Base-by-base conservation (phyloP, 2,797 vertebrate species). In the Parauchenoglanis punctatus region DNA sequence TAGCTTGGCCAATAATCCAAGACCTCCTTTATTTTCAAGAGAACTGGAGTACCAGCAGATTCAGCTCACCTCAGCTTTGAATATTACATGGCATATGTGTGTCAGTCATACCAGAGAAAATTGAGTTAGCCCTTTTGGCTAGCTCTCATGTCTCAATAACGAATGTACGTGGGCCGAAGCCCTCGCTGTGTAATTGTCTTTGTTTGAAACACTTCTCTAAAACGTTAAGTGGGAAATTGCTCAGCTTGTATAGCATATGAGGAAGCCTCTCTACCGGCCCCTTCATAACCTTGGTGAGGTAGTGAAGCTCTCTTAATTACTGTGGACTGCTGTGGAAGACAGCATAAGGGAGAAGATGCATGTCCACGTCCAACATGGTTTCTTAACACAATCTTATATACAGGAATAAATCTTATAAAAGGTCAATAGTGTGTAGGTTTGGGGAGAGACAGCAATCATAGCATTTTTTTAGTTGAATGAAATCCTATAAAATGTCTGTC, bases 301-400 rank as follows among this genome's bases (percentile, higher is more conserved):
- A 81, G 73, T 86, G 90, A 86, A 86, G 88, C 91, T 84, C 91
- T 90, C 86, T 86, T 91, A 91, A 93, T 92, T 86, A 89, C 84
- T 68, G 25, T 49, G 59, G n/a, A 88, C 85, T 89, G 85, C 90
- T 91, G 89, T 54, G 86, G 89, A 81, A 59, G 87, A 90, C 92
- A 91, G 70, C 81, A 56, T 88, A 87, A 91, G 88, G 87, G 91
- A 94, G 92, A 92, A 92, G 93, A 91, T 92, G 92, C 92, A 89
- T 90, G 91, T 92, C 88, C 87, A 89, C 89, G 91, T 91, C 91
- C 59, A 40, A 10, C 46, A n/a, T 8, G 44, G n/a, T 40, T 77
- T 67, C 3, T 6, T 46, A 59, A 49, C 3, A 70, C 54, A 59
- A 23, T 73, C 35, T 46, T 11, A 76, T 20, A 63, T 31, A 63